These are phyloP conservation scores for Chionodraco myersi DNA, from an alignment of 2,113 vertebrate species.

Conservation along the genomic window DNA sequence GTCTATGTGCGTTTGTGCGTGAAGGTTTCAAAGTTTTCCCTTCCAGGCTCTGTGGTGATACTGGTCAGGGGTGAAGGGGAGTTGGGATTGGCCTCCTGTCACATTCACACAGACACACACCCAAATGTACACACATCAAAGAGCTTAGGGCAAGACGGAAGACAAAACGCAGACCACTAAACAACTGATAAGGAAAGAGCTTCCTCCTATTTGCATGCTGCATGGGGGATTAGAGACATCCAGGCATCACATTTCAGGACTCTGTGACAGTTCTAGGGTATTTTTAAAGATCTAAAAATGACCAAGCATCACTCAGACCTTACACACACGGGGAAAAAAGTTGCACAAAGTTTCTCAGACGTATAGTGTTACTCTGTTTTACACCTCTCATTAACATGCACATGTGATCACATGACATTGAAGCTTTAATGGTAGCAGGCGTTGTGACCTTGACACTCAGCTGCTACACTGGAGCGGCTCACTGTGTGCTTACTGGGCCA, in stretches of 20 bases:
- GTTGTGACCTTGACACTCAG: constrained; percentile 55
- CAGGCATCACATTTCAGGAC: constrained; percentile 21
- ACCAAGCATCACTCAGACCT: neutral
- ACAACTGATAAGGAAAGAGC: constrained; percentile 51
- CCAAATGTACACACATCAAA: constrained; percentile 45
- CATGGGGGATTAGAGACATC: constrained; percentile 37
- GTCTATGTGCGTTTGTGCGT: constrained; percentile 31
- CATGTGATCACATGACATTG: constrained; percentile 3
- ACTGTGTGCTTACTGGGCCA: constrained; percentile 50
- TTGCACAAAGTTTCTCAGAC: neutral
- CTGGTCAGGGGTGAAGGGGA: constrained; percentile 33
- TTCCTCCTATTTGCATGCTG: constrained; percentile 52
- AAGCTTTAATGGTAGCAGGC: constrained; percentile 13
- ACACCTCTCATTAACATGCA: constrained; percentile 2
- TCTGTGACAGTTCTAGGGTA: neutral
- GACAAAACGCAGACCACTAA: constrained; percentile 44
- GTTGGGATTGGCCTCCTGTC: constrained; percentile 2
- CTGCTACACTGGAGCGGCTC: constrained; percentile 42
- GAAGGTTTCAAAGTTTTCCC: constrained; percentile 49
- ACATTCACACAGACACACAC: too few species aligned
- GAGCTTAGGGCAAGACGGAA: constrained; percentile 32
- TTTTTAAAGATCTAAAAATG: constrained; percentile 32
- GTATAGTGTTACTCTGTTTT: neutral
- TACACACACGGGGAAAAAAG: neutral
- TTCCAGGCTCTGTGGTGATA: constrained; percentile 37